Evolutionary conservation across 2,113 vertebrate genomes (phyloP).

Genomic region (Scomber colias): DNA sequence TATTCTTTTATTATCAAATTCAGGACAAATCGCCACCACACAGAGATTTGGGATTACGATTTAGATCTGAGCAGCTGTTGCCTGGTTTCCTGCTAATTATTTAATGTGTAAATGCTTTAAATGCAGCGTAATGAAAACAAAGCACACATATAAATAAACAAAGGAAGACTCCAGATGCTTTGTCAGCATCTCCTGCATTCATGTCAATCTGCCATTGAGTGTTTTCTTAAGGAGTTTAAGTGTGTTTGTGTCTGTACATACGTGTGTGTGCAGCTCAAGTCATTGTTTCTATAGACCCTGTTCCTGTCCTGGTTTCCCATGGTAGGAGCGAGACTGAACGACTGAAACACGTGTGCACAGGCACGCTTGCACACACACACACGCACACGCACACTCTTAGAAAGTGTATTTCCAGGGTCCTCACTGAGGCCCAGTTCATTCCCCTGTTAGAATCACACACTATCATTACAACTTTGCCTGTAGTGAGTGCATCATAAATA

Average conservation of each 20-base stretch:
- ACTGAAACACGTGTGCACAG: background rate
- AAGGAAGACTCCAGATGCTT: constrained; percentile 43
- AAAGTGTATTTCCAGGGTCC: background rate
- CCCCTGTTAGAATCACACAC: background rate
- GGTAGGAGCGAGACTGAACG: background rate
- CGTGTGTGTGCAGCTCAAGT: constrained; percentile 3
- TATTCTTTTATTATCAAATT: too few relatives aligned
- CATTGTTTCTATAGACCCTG: constrained; percentile 51
- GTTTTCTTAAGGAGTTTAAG: constrained; percentile 30
- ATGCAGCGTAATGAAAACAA: constrained; percentile 4
- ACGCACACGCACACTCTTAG: background rate
- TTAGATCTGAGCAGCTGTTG: background rate
- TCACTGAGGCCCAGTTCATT: constrained; percentile 5
- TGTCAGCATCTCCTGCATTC: constrained; percentile 46
- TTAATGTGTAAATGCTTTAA: background rate
- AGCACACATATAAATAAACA: constrained; percentile 36
- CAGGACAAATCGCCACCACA: too few relatives aligned
- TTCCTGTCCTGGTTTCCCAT: constrained; percentile 48
- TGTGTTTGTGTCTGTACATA: constrained; percentile 9
- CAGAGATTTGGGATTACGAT: background rate
- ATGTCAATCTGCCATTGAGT: constrained; percentile 36
- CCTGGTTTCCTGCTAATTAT: background rate
- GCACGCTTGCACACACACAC: background rate
- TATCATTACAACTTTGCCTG: background rate
- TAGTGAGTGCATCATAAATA: background rate